These are phyloP conservation scores for Pyralis farinalis DNA, from an alignment of 2,888 invertebrate genomes.

Conservation along the genomic window DNA sequence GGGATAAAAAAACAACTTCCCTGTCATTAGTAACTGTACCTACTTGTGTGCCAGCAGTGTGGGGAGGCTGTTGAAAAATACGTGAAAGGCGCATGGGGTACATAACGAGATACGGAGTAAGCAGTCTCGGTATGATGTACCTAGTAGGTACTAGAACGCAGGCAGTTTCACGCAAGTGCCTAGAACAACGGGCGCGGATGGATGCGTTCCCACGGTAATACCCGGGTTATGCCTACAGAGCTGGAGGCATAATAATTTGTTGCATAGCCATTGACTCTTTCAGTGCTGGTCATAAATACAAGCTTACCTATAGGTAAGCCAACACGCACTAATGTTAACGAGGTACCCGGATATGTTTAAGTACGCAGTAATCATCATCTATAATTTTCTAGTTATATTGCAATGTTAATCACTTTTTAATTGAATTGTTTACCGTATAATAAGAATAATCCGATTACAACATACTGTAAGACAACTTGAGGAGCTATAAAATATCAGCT, in stretches of 20 bases:
- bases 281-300: constrained; percentile 36
- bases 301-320: constrained; percentile 21
- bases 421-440: constrained; percentile 9
- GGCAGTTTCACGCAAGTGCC: constrained; percentile 27
- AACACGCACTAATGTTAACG: constrained; percentile 22
- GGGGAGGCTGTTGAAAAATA: constrained; percentile 42
- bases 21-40: constrained; percentile 21
- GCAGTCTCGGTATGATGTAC: constrained; percentile 17
- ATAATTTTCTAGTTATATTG: background rate
- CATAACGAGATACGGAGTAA: constrained; percentile 20
- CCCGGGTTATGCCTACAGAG: constrained; percentile 37
- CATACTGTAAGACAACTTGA: too few species aligned
- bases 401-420: constrained; percentile 9
- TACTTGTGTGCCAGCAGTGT: constrained; percentile 21
- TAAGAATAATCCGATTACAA: too few species aligned
- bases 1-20: constrained; percentile 25
- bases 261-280: constrained; percentile 46
- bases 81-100: constrained; percentile 31
- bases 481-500: too few species aligned
- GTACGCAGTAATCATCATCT: constrained; percentile 7
- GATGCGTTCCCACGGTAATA: constrained; percentile 65
- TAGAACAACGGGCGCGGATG: constrained; percentile 34
- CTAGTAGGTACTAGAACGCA: constrained; percentile 14
- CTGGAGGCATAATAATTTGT: constrained; percentile 54
- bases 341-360: constrained; percentile 6